Evolutionary conservation across 2,113 vertebrate genomes (phyloP).

Genomic region (Trogon surrucura): DNA sequence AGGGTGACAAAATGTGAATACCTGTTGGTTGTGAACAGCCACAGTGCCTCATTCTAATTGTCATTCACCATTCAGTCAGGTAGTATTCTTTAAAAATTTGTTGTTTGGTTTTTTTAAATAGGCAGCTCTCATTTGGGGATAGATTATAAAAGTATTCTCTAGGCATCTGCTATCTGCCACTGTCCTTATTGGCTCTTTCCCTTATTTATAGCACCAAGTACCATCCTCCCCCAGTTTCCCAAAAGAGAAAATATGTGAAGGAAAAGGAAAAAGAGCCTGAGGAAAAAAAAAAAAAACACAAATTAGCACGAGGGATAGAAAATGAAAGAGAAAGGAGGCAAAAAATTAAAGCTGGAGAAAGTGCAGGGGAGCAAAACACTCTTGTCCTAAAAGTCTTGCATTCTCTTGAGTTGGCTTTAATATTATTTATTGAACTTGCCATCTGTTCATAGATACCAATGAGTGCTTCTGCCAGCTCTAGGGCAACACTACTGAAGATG

Average conservation of each 20-base stretch:
- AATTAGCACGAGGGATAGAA: background rate
- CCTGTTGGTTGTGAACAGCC: background rate
- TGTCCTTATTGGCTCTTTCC: background rate
- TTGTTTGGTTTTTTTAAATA: background rate
- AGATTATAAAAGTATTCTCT: background rate
- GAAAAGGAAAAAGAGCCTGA: background rate
- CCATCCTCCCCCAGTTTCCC: background rate
- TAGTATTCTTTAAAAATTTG: background rate
- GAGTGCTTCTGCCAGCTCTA: background rate
- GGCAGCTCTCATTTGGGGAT: background rate
- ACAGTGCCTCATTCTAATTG: background rate
- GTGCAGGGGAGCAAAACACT: background rate
- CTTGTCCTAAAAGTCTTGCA: background rate
- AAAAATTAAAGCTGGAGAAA: background rate
- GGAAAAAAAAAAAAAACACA: background rate
- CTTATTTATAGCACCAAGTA: background rate
- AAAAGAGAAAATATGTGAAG: background rate
- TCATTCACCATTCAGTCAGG: background rate
- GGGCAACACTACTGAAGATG: background rate
- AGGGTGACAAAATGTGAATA: background rate
- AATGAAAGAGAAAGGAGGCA: background rate
- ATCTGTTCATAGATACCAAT: background rate
- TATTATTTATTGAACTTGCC: slow-evolving; percentile 1
- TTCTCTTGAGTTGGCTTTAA: background rate
- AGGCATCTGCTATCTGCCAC: background rate